Conservation (phyloP, 2,888 invertebrate genomes). For the Acleris holmiana region DNA sequence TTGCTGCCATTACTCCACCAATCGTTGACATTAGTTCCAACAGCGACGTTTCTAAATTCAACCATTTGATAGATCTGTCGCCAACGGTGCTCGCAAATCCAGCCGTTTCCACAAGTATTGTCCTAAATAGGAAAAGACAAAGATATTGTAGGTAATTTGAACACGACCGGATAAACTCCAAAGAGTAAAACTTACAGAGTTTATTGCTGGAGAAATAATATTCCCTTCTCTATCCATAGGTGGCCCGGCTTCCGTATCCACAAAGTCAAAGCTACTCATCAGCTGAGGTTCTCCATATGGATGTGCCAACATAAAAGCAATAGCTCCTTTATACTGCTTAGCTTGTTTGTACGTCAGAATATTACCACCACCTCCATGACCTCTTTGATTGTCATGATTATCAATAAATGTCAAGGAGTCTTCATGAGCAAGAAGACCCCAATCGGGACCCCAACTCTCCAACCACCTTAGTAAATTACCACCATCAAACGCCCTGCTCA, state of each 20-base stretch:
- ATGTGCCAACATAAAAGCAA: slow-evolving; percentile 93
- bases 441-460: slow-evolving; percentile 84
- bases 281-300: slow-evolving; percentile 91
- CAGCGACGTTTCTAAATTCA: slow-evolving; percentile 87
- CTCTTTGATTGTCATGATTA: slow-evolving; percentile 93
- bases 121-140: slow-evolving; percentile 53
- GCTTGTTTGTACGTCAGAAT: slow-evolving; percentile 87
- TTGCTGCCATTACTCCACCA: slow-evolving; percentile 92
- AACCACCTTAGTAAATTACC: slow-evolving; percentile 86
- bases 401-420: slow-evolving; percentile 89
- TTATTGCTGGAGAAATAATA: slow-evolving; percentile 86
- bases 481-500: slow-evolving; percentile 68
- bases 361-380: slow-evolving; percentile 82
- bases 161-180: background rate
- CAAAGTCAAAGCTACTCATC: slow-evolving; percentile 94
- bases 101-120: slow-evolving; percentile 85
- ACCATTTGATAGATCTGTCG: slow-evolving; percentile 90
- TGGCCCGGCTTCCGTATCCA: slow-evolving; percentile 86
- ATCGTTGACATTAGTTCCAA: slow-evolving; percentile 76
- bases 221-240: slow-evolving; percentile 86
- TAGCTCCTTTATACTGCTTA: slow-evolving; percentile 89
- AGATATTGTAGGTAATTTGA: background rate
- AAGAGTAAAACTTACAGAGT: slow-evolving; percentile 65
- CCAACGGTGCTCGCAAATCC: slow-evolving; percentile 93
- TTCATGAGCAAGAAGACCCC: slow-evolving; percentile 84